These are phyloP conservation scores for Volucella inflata DNA, from an alignment of 2,888 invertebrate genomes.

Conservation along the genomic window DNA sequence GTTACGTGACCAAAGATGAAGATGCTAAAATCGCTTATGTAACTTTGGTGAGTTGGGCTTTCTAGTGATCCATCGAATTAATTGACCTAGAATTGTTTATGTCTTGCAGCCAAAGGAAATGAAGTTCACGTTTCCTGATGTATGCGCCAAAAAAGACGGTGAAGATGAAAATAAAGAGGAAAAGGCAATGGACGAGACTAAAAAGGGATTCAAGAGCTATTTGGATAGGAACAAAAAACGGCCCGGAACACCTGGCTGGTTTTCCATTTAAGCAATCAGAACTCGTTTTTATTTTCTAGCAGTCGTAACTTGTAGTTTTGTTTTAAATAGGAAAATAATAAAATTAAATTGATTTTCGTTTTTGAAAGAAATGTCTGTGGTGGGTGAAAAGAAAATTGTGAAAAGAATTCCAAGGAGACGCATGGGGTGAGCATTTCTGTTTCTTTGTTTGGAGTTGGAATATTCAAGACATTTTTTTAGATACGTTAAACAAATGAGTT, in stretches of 20 bases:
- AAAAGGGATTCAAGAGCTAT: slow-evolving; percentile 86
- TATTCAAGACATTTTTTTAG: too few relatives aligned
- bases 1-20: slow-evolving; percentile 91
- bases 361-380: slow-evolving; percentile 45
- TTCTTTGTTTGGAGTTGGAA: not conserved
- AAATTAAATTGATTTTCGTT: slow-evolving; percentile 15
- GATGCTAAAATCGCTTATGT: slow-evolving; percentile 93
- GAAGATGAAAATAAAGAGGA: slow-evolving; percentile 86
- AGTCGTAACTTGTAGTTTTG: slow-evolving; percentile 54
- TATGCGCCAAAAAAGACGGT: slow-evolving; percentile 85
- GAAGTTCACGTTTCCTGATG: slow-evolving; percentile 90
- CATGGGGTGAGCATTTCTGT: slow-evolving; percentile 26
- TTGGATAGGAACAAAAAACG: slow-evolving; percentile 87
- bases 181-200: slow-evolving; percentile 87
- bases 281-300: slow-evolving; percentile 51
- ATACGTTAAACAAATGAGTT: too few relatives aligned
- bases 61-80: not conserved
- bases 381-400: slow-evolving; percentile 63
- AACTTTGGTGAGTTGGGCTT: slow-evolving; percentile 86
- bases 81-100: too few relatives aligned
- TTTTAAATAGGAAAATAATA: slow-evolving; percentile 38
- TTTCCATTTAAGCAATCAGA: slow-evolving; percentile 85
- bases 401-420: slow-evolving; percentile 24
- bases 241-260: slow-evolving; percentile 92
- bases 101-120: slow-evolving; percentile 87